phyloP scores from a whole-genome alignment of 2,113 vertebrate genomes.

The Hipposideros armiger region DNA sequence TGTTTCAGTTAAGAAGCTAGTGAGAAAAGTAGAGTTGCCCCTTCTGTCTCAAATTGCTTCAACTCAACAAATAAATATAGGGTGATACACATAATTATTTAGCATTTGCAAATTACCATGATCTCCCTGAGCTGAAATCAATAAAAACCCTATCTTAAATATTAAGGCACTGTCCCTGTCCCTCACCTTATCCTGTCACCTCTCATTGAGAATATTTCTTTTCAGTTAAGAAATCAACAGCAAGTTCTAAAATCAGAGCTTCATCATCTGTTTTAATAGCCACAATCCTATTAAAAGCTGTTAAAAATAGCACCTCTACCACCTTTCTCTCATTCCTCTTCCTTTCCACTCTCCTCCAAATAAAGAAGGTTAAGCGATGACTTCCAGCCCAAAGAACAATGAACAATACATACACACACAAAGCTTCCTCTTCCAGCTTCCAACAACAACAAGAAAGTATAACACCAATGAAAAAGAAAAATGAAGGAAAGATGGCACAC shows the following conservation, averaged over 20 bases:
- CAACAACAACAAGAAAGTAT: not conserved
- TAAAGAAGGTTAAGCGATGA: not conserved
- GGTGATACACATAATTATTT: not conserved
- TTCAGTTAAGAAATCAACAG: slow-evolving; percentile 22
- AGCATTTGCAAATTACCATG: not conserved
- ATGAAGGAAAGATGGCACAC: not conserved
- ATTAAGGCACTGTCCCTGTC: not conserved
- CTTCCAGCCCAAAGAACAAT: slow-evolving; percentile 54
- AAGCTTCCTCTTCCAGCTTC: slow-evolving; percentile 20
- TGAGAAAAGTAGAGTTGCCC: not conserved
- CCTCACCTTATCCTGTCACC: not conserved
- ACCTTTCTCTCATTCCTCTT: not conserved
- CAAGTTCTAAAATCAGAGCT: slow-evolving; percentile 6
- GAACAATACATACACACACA: not conserved
- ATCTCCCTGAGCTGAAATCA: not conserved
- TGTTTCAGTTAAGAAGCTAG: slow-evolving; percentile 8
- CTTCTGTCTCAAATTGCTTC: not conserved
- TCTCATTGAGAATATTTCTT: not conserved
- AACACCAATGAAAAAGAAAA: not conserved
- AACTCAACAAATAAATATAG: not conserved
- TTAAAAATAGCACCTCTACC: slow-evolving; percentile 28
- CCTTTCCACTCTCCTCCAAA: slow-evolving; percentile 33
- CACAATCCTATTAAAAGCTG: not conserved
- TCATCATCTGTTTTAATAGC: not conserved
- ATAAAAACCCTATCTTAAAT: not conserved